Evolutionary conservation across 2,797 vertebrate genomes (phyloP).

Genomic region (Rachycentron canadum): DNA sequence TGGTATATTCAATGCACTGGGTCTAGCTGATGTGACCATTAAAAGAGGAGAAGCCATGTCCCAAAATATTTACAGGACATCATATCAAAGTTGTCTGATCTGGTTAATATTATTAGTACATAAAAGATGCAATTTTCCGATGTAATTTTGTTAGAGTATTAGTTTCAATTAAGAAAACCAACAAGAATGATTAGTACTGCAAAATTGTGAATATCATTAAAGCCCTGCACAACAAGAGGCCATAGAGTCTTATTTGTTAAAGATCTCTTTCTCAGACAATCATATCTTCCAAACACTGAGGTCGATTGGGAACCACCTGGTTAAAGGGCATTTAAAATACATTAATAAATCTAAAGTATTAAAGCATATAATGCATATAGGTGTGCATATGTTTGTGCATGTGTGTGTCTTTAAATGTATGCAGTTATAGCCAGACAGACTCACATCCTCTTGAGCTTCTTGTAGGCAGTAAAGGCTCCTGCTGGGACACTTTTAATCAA

Average conservation of each 20-base stretch:
- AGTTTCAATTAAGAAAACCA: background rate
- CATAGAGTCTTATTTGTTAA: background rate
- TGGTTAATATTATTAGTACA: too few species aligned
- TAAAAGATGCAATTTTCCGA: background rate
- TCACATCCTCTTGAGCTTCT: conserved; percentile 99
- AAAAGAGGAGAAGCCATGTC: background rate
- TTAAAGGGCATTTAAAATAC: background rate
- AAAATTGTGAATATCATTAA: background rate
- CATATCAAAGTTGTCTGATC: background rate
- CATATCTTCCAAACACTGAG: background rate
- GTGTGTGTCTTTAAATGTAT: background rate
- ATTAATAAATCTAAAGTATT: background rate
- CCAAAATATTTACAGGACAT: background rate
- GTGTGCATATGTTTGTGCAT: conserved; percentile 1
- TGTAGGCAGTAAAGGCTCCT: conserved; percentile 95
- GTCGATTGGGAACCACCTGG: background rate
- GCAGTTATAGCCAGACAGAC: conserved; percentile 56
- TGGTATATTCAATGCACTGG: background rate
- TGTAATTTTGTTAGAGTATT: background rate
- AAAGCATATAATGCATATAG: background rate
- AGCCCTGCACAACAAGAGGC: background rate
- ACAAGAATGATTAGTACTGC: background rate
- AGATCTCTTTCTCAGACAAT: background rate
- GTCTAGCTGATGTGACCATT: background rate
- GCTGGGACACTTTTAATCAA: conserved; percentile 94